Evolutionary conservation across 1,140 invertebrate genomes (phyloP), one percentile per base, ranked within the genome.

Genomic region (Brachionus calyciflorus): DNA sequence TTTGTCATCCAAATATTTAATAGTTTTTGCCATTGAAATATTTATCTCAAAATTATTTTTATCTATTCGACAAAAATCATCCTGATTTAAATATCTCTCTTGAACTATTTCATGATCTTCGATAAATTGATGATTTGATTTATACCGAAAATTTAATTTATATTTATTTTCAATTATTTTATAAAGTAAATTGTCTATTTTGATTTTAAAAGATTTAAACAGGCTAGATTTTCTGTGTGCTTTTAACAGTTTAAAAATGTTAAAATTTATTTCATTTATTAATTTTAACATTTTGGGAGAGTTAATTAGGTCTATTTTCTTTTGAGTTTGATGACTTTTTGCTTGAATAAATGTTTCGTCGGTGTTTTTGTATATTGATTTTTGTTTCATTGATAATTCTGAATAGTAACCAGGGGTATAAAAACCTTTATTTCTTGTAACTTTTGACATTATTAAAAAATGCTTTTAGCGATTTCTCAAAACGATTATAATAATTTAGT

Each of bases 401-500:
- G 26, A 55, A 28, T 55, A 55, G 26, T n/a, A 26, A 55, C 53
- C 53, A 55, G n/a, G 53, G 26, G 2, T 55, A 55, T 55, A 55
- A 28, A 55, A 55, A 28, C 53, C 53, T 28, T 55, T 55, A n/a
- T 55, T 55, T 30, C 53, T 30, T 28, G 53, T 55, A 55, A 55
- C 30, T 55, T 28, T 28, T 55, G 24, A 28, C 53, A 55, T 55
- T 26, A 28, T 28, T 28, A 28, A 55, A 55, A 55, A 55, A 55
- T 55, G 53, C 30, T 55, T 55, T 28, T 55, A 55, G 53, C 53
- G n/a, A 55, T 55, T 28, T 28, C 53, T 28, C 5, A 28, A 55
- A 26, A 28, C 21, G 21, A 26, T 30, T 55, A 55, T 28, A 26
- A 55, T 28, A 55, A 55, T 55, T 55, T 55, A 55, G 30, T 55